Conservation (phyloP, 2,888 invertebrate genomes). For the Fragum fragum region DNA sequence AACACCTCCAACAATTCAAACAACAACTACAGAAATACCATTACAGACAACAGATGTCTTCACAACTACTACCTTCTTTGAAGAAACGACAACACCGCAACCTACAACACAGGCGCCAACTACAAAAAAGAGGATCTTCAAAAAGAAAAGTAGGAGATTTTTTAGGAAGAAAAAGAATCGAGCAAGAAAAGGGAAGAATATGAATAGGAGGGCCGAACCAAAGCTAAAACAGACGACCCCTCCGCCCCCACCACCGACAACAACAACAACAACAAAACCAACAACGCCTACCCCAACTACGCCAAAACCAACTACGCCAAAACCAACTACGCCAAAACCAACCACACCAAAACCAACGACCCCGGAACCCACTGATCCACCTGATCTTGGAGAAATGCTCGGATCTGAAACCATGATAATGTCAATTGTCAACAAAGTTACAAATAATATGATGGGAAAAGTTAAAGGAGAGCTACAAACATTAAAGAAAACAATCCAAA, state of each 20-base stretch:
- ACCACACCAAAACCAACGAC: neutral
- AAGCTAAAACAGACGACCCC: neutral
- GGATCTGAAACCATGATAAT: slow-evolving; percentile 11
- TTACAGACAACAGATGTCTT: neutral
- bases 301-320: too few species aligned
- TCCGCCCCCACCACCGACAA: too few species aligned
- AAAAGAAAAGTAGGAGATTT: neutral
- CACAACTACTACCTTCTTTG: neutral
- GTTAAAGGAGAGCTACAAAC: neutral
- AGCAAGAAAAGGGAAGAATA: neutral
- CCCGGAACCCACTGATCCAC: neutral
- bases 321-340: neutral
- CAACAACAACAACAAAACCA: neutral
- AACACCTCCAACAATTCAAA: neutral
- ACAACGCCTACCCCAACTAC: neutral
- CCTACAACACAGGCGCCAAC: neutral
- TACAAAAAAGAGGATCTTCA: neutral
- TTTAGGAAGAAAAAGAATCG: neutral
- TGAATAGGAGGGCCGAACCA: neutral
- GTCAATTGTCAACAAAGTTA: slow-evolving; percentile 4
- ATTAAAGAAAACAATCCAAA: neutral
- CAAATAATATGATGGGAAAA: slow-evolving; percentile 3
- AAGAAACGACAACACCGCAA: neutral
- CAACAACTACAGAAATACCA: neutral
- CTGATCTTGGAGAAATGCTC: neutral